A percentile compares a stretch with the other conserved stretches of the same genome.
These are phyloP conservation scores for Nomada fucata DNA, from an alignment of 2,888 invertebrate genomes.

Conservation along the genomic window DNA sequence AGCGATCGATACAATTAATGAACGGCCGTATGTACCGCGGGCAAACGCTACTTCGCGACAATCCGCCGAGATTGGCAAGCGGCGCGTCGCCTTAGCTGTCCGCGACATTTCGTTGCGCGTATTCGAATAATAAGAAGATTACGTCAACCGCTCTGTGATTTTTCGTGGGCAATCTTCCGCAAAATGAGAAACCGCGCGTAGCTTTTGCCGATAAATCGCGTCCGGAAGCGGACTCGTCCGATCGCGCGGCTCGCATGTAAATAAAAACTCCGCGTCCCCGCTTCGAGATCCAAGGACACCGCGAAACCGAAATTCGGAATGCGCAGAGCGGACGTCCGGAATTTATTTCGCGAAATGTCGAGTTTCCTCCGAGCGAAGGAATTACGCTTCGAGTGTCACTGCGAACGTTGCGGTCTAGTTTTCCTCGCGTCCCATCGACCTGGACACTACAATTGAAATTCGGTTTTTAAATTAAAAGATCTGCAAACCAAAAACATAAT, in stretches of 20 bases:
- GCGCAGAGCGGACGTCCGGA: neutral
- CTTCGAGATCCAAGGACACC: neutral
- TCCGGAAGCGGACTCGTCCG: neutral
- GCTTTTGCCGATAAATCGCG: neutral
- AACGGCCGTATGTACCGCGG: conserved; percentile 31
- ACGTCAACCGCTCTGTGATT: neutral
- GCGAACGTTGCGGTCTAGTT: neutral
- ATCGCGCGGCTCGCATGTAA: too few relatives aligned
- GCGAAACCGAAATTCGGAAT: neutral
- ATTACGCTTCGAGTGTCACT: conserved; percentile 6
- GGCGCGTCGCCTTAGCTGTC: neutral
- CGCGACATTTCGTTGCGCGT: too few relatives aligned
- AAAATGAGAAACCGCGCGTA: neutral
- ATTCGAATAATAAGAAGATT: neutral
- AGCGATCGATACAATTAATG: conserved; percentile 63
- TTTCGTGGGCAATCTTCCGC: neutral
- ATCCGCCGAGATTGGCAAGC: neutral
- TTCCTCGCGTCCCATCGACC: neutral
- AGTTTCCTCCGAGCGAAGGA: neutral
- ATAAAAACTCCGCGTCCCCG: neutral
- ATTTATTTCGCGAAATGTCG: neutral
- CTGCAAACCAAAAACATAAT: neutral
- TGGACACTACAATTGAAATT: neutral
- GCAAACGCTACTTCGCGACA: neutral
- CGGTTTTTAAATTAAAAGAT: neutral